Evolutionary conservation across 2,797 vertebrate genomes (phyloP), one percentile per base, ranked within the genome.

Genomic region (Cetoscarus ocellatus): DNA sequence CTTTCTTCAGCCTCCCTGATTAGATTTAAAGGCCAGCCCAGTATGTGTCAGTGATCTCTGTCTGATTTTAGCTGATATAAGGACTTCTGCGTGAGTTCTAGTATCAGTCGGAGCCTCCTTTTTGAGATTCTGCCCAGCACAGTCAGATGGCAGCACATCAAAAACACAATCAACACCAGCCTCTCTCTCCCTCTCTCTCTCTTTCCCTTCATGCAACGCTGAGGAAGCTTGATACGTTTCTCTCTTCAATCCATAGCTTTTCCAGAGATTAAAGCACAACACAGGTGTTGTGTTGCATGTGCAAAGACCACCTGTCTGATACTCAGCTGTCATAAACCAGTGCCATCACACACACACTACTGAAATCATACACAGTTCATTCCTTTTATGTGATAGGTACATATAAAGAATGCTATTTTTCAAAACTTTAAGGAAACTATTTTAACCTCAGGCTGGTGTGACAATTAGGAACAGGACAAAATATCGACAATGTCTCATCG

Each of bases 81-180:
- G n/a, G 47, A 74, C 63, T 55, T 57, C 51, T 62, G 53, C 50
- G 61, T 76, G 75, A 61, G 67, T 56, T 56, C 49, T 69, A 56
- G 78, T 59, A 77, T 73, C 61, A 77, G 70, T 3, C 39, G 61
- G 57, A 17, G 19, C 36, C 59, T 74, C 71, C 42, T 75, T 51
- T 79, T 76, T 77, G 56, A 70, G 73, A 73, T 64, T 48, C 68
- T 61, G 42, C 61, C 40, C 42, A 0, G 45, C 76, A 65, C 74
- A 57, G 68, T 63, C 45, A 49, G 75, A 76, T 74, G 74, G 67
- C 76, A 73, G 70, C 54, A 73, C 70, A 72, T 82, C 75, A 84
- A 79, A 82, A 79, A 65, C 61, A 45, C 70, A 82, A 67, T 67
- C 52, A 64, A 47, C 62, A 45, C 7, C 59, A 34, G 11, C 10